These are phyloP conservation scores for Manacus vitellinus DNA, from an alignment of 2,113 vertebrate species.

Conservation along the genomic window DNA sequence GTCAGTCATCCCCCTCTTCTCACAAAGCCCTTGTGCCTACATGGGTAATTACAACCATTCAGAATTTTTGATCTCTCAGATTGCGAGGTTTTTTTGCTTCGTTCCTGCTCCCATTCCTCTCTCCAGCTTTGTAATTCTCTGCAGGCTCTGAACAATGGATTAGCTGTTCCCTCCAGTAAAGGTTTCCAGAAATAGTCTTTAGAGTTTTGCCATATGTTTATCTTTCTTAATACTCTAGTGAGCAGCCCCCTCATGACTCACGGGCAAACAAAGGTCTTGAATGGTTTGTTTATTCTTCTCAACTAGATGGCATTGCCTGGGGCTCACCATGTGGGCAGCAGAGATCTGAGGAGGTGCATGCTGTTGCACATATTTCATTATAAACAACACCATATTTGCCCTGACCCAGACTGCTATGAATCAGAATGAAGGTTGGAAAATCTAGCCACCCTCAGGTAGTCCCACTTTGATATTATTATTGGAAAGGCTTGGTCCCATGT, in stretches of 20 bases:
- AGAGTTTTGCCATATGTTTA: slow-evolving; percentile 74
- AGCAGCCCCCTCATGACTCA: slow-evolving; percentile 74
- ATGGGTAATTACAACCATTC: slow-evolving; percentile 47
- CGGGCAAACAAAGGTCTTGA: slow-evolving; percentile 65
- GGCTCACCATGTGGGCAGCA: slow-evolving; percentile 25
- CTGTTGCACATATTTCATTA: neutral
- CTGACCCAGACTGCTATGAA: neutral
- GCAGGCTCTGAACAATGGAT: slow-evolving; percentile 71
- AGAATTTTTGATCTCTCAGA: slow-evolving; percentile 45
- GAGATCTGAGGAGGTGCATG: neutral
- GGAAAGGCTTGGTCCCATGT: neutral
- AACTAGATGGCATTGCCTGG: slow-evolving; percentile 37
- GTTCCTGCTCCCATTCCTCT: slow-evolving; percentile 37
- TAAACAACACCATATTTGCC: slow-evolving; percentile 18
- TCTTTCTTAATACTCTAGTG: slow-evolving; percentile 75
- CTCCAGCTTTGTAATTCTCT: slow-evolving; percentile 50
- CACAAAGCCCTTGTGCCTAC: slow-evolving; percentile 4
- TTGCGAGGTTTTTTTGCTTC: neutral
- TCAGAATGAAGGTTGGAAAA: slow-evolving; percentile 9
- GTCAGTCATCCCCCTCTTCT: slow-evolving; percentile 5
- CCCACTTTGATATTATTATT: neutral
- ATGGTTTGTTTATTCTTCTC: slow-evolving; percentile 72
- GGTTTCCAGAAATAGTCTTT: slow-evolving; percentile 77
- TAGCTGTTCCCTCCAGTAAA: slow-evolving; percentile 72
- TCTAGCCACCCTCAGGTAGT: neutral